Conservation (phyloP, 2,888 invertebrate species). For the Octonoba sinensis region DNA sequence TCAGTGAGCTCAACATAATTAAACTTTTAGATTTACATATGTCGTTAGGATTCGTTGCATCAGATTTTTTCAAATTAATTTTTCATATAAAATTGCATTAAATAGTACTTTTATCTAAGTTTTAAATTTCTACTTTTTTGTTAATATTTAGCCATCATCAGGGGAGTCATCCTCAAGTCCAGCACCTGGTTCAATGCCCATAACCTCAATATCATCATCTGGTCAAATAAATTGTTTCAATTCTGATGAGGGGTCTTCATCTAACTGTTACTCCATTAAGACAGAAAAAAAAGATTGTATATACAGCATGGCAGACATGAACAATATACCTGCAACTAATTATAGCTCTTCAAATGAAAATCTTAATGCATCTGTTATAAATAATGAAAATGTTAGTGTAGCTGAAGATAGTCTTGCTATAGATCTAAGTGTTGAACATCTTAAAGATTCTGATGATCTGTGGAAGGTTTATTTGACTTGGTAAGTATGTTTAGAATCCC, state of each 20-base stretch:
- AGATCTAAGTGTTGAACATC: constrained; percentile 59
- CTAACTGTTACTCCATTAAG: constrained; percentile 43
- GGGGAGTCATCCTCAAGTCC: constrained; percentile 63
- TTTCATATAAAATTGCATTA: not conserved
- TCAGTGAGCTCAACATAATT: not conserved
- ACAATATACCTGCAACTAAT: constrained; percentile 28
- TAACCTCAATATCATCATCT: constrained; percentile 40
- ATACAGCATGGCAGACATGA: constrained; percentile 45
- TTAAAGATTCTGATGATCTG: constrained; percentile 73
- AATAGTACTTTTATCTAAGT: not conserved
- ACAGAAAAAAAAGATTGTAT: constrained; percentile 43
- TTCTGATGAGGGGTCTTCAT: constrained; percentile 53
- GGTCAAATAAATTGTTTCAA: constrained; percentile 52
- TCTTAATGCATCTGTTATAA: constrained; percentile 21
- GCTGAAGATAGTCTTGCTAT: constrained; percentile 53
- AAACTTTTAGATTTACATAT: not conserved
- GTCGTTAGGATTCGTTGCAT: too few species aligned
- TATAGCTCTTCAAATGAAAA: constrained; percentile 27
- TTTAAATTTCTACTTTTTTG: not conserved
- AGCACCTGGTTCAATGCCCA: constrained; percentile 56
- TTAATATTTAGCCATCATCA: constrained; percentile 45
- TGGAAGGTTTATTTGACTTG: constrained; percentile 76
- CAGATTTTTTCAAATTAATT: not conserved
- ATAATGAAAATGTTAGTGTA: constrained; percentile 24
- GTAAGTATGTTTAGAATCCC: constrained; percentile 66